These are phyloP conservation scores for Nephrotoma guestfalica DNA, from an alignment of 2,888 invertebrate genomes.

Conservation along the genomic window DNA sequence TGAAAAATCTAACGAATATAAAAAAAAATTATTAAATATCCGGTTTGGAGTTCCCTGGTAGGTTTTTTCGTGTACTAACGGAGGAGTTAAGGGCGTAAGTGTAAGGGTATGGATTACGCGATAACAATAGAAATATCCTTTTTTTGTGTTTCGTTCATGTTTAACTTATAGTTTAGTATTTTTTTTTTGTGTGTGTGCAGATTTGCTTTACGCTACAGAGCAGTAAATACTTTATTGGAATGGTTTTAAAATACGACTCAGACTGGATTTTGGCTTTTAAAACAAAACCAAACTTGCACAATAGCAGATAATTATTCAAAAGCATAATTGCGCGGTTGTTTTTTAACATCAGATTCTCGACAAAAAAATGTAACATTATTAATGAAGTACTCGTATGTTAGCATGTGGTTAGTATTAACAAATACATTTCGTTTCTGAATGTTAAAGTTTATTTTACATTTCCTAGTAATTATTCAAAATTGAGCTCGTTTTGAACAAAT, in stretches of 20 bases:
- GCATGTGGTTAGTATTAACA: no score
- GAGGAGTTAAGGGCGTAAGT: neutral
- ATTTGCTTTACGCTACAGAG: neutral
- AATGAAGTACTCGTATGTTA: no score
- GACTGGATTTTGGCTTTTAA: neutral
- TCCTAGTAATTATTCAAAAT: no score
- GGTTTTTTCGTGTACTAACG: neutral
- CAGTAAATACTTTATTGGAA: neutral
- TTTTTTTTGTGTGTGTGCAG: neutral
- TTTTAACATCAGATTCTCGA: neutral
- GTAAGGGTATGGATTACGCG: neutral
- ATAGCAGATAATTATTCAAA: neutral
- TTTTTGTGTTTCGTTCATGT: neutral
- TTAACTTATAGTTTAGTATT: neutral
- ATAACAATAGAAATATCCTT: neutral
- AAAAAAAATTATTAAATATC: neutral
- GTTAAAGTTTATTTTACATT: no score
- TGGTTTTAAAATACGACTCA: neutral
- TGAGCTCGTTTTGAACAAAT: no score
- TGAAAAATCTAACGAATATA: neutral
- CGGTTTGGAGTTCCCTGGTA: neutral
- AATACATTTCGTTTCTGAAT: no score
- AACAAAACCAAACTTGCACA: neutral
- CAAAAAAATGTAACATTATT: no score
- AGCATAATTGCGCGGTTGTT: neutral